Base-by-base conservation (phyloP, 1,140 invertebrate genomes). In the Coelopa frigida region DNA sequence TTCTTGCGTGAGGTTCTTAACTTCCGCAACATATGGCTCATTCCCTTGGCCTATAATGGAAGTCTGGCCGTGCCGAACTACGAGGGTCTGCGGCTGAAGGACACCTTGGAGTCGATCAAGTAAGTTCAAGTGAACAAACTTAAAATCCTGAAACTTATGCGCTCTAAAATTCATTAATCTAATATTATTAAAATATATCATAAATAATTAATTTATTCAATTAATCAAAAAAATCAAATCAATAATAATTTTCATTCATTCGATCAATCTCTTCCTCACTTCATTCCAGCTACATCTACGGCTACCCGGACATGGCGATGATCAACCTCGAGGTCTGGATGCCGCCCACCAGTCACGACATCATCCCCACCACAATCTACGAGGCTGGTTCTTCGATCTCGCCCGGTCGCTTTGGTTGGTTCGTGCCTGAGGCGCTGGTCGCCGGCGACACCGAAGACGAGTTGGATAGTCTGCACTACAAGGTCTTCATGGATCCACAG, bases 271-370 rank as follows among this genome's bases (percentile, higher is more conserved):
- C n/a, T n/a, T n/a, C n/a, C n/a, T n/a, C n/a, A n/a, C n/a, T n/a
- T n/a, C n/a, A n/a, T n/a, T 37, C 18, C 15, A 37, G 8, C 35
- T 8, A 10, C 35, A 8, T 10, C 35, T 15, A 10, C 7, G 17
- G 18, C 36, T 11, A 39, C 14, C 27, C 27, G 1, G 38, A 37
- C 11, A 31, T 51, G 18, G 6, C 38, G 11, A 61, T 61, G 76
- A 75, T 87, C 8, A 86, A 87, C 63, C 61, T 88, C 50, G 83
- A 84, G 55, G 78, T 84, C 1, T 84, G 81, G 78, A 72, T 82
- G 29, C 71, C 75, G 3, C 75, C 81, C 1, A 75, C 79, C 26
- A 68, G 76, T 38, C 77, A 80, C 48, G 73, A 71, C 17, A 54
- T 61, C 18, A 52, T 63, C 29, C 47, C 50, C 53, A 56, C 57